A percentile compares a stretch with the other conserved stretches of the same genome.
Conservation (phyloP, 2,888 invertebrate species). For the Phaonia tiefii region DNA sequence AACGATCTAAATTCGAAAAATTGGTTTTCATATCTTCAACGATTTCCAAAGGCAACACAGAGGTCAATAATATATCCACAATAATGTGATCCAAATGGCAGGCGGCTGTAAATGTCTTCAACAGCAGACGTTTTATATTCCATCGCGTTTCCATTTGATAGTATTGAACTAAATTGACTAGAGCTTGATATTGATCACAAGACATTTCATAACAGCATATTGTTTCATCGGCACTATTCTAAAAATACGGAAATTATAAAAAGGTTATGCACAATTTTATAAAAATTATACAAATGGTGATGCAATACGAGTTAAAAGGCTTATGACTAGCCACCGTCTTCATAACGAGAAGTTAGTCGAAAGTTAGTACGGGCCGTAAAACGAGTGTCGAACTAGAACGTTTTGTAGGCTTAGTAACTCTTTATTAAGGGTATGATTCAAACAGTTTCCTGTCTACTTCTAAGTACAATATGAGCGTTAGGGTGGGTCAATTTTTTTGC, state of each 20-base stretch:
- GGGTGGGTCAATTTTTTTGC: too few relatives aligned
- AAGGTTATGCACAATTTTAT: too few relatives aligned
- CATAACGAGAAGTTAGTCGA: too few relatives aligned
- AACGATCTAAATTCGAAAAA: constrained; percentile 88
- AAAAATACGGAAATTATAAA: constrained; percentile 72
- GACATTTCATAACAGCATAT: constrained; percentile 92
- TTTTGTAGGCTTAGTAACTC: too few relatives aligned
- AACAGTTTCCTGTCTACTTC: too few relatives aligned
- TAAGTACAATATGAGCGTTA: too few relatives aligned
- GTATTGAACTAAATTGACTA: constrained; percentile 92
- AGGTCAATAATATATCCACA: constrained; percentile 90
- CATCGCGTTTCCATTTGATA: constrained; percentile 97
- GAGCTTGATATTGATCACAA: constrained; percentile 90
- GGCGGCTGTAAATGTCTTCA: constrained; percentile 93
- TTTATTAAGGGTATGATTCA: too few relatives aligned
- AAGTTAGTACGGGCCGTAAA: too few relatives aligned
- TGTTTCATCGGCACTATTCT: constrained; percentile 95
- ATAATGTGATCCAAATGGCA: constrained; percentile 92
- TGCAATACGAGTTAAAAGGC: too few relatives aligned
- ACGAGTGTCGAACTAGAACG: too few relatives aligned
- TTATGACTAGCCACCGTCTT: too few relatives aligned
- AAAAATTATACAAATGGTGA: too few relatives aligned
- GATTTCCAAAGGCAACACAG: constrained; percentile 94
- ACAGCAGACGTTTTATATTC: constrained; percentile 90
- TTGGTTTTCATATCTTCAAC: constrained; percentile 90